Base-by-base conservation (phyloP, 2,888 invertebrate species). In the Drosophila quasianomalipes region DNA sequence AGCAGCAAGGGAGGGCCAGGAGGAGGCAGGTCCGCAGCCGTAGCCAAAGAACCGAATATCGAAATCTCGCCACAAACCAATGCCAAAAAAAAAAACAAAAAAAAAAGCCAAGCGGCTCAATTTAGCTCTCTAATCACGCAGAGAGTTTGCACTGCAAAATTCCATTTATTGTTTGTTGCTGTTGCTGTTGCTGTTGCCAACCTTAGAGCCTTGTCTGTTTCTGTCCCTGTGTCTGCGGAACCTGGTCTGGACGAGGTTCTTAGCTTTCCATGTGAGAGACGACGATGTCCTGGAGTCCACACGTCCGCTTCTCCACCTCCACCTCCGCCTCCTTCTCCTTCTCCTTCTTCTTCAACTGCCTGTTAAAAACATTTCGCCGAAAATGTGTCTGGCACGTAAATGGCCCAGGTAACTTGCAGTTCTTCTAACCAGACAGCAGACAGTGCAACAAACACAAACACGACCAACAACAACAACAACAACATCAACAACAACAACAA, bases 341-440 rank as follows among this genome's bases (percentile, higher is more conserved):
- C 75, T 81, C 72, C 55, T 59, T 69, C 61, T 10, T 9, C 35
- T 59, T 41, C 53, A 26, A 47, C 4, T 26, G 80, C 82, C 85
- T 86, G 83, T 85, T 82, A 82, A 83, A 77, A 89, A 86, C 82
- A 86, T 83, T 90, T 90, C 86, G 87, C 90, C 87, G 90, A 87
- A 86, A 89, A 87, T 87, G 90, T 87, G 86, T 87, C 86, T 87
- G 86, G 86, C 86, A 90, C 87, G 90, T 89, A 87, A 87, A 87
- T 89, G 89, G 66, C 55, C 19, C 89, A 85, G 88, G 90, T 82
- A 89, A 79, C 83, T 73, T 90, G 90, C 90, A 90, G 89, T 85
- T 85, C 85, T 85, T 85, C 85, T 85, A 86, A 90, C 86, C 84
- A 87, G 90, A 90, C 90, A 76, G 81, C 82, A 87, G 90, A 90